These are phyloP conservation scores for Edolisoma coerulescens DNA, from an alignment of 2,113 vertebrate genomes.

Conservation along the genomic window DNA sequence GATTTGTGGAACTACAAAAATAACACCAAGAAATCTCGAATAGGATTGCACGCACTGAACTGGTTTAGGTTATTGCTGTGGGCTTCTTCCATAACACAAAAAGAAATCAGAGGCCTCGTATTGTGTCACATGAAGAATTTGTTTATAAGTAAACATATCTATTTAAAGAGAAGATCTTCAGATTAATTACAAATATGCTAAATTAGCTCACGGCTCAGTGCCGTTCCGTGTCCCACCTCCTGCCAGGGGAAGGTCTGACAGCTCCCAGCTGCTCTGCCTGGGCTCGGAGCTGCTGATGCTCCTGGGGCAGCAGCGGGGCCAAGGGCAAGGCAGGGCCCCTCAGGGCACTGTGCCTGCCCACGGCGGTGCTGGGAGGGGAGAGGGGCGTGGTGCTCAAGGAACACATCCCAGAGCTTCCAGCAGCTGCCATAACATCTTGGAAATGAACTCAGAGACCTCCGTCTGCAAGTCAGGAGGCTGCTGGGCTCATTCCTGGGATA, in stretches of 20 bases:
- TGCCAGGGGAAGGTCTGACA: background rate
- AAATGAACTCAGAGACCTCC: background rate
- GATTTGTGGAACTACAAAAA: background rate
- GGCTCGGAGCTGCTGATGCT: background rate
- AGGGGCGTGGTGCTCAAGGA: background rate
- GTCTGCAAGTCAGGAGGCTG: background rate
- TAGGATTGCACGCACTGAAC: background rate
- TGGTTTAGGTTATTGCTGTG: background rate
- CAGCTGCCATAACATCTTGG: background rate
- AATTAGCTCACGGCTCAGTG: background rate
- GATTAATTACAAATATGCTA: background rate
- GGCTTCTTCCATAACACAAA: background rate
- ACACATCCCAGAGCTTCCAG: background rate
- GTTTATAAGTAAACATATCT: background rate
- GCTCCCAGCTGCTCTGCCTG: background rate
- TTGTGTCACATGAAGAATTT: background rate
- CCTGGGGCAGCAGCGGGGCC: accelerated
- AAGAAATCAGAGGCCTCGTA: background rate
- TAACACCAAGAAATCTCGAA: background rate
- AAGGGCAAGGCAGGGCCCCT: background rate
- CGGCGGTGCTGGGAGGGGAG: accelerated
- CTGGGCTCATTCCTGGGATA: background rate
- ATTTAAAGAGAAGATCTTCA: background rate
- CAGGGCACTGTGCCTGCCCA: background rate
- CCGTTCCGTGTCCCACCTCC: background rate